Percentiles rank a stretch among this genome's conserved stretches.
phyloP scores from a whole-genome alignment of 2,113 vertebrate genomes.

The Nestor notabilis region DNA sequence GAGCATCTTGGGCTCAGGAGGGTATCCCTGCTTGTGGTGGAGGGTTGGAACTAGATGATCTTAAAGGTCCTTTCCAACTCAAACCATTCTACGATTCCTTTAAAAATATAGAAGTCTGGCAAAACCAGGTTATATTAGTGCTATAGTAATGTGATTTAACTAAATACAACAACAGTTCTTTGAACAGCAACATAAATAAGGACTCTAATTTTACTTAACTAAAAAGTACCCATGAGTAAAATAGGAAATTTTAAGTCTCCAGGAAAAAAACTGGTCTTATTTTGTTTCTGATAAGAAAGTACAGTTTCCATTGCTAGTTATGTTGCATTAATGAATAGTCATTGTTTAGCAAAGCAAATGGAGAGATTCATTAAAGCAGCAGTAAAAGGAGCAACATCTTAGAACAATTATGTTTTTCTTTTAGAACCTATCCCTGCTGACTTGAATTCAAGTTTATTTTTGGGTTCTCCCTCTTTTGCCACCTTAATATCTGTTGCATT shows the following conservation, averaged over 20 bases:
- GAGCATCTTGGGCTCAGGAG: background rate
- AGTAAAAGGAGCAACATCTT: background rate
- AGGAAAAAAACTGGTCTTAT: background rate
- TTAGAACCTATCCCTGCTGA: background rate
- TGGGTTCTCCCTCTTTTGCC: background rate
- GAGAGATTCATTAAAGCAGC: background rate
- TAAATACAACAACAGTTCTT: background rate
- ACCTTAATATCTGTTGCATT: background rate
- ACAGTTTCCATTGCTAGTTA: background rate
- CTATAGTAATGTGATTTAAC: background rate
- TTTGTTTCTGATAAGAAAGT: background rate
- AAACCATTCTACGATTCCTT: background rate
- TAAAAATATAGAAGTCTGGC: background rate
- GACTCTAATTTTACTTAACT: background rate
- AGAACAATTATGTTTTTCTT: background rate
- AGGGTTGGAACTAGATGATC: background rate
- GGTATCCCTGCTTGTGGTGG: background rate
- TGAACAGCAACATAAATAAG: background rate
- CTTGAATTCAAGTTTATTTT: fast-evolving
- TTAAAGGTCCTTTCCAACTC: background rate
- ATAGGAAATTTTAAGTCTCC: background rate
- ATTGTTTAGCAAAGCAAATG: background rate
- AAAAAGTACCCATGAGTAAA: background rate
- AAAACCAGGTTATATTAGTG: background rate
- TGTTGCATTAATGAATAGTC: background rate